Conservation (phyloP, 2,888 invertebrate genomes). For the Amblyjoppa proteus region DNA sequence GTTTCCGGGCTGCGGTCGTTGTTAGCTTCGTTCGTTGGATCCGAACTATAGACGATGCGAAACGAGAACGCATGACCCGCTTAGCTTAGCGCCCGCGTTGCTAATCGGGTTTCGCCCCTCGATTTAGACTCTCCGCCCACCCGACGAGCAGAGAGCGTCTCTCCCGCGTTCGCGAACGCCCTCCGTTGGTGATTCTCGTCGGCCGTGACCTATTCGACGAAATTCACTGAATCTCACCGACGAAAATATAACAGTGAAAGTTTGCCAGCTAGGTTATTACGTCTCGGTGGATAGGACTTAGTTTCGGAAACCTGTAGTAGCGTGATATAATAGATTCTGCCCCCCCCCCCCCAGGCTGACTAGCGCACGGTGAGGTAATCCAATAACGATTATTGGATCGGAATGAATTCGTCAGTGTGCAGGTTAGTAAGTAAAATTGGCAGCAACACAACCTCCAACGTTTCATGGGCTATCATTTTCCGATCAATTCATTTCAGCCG, state of each 20-base stretch:
- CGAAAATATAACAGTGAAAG: constrained; percentile 58
- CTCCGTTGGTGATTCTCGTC: constrained; percentile 11
- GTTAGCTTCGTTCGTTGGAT: constrained; percentile 53
- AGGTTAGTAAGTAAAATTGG: not conserved
- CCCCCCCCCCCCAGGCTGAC: not conserved
- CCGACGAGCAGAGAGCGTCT: not conserved
- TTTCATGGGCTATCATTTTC: not conserved
- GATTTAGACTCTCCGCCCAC: constrained; percentile 4
- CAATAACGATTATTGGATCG: constrained; percentile 26
- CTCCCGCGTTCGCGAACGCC: not conserved
- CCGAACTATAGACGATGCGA: constrained; percentile 72
- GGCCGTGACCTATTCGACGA: constrained; percentile 54
- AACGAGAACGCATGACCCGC: constrained; percentile 62
- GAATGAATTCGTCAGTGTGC: constrained; percentile 29
- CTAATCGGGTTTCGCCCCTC: constrained; percentile 21
- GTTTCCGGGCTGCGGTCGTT: constrained; percentile 42
- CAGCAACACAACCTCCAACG: constrained; percentile 1
- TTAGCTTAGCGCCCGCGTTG: constrained; percentile 29
- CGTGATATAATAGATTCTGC: constrained; percentile 41
- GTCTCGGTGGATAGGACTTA: constrained; percentile 27
- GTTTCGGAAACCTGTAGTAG: constrained; percentile 35
- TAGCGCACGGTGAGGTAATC: constrained; percentile 17
- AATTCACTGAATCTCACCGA: not conserved
- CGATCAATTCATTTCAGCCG: too few relatives aligned
- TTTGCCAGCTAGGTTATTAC: constrained; percentile 19